Conservation (phyloP, 2,797 vertebrate species). For the Rhynchotus rufescens region DNA sequence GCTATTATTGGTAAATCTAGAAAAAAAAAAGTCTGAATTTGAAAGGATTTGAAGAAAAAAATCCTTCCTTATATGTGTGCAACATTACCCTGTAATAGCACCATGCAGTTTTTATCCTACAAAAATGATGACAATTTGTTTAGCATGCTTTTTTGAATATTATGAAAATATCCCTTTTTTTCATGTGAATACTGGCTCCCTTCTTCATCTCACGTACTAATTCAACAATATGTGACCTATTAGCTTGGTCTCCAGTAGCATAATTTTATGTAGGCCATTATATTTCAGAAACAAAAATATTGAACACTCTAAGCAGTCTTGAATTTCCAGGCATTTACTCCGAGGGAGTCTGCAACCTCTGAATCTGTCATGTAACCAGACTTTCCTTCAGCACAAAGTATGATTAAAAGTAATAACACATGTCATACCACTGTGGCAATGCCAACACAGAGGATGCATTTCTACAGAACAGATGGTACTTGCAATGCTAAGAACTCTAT, state of each 20-base stretch:
- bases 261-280: constrained; percentile 34
- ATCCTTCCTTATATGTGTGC: not conserved
- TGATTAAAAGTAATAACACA: constrained; percentile 77
- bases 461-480: constrained; percentile 79
- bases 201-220: not conserved
- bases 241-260: not conserved
- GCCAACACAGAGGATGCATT: constrained; percentile 77
- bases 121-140: not conserved
- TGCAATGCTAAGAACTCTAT: constrained; percentile 76
- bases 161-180: not conserved
- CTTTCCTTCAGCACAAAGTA: constrained; percentile 72
- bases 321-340: constrained; percentile 53
- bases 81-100: not conserved
- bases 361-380: constrained; percentile 73
- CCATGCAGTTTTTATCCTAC: not conserved
- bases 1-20: constrained; percentile 20
- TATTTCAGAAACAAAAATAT: constrained; percentile 46
- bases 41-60: not conserved
- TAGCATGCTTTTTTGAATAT: not conserved
- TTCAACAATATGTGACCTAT: not conserved
- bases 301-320: constrained; percentile 26
- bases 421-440: constrained; percentile 78
- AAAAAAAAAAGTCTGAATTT: not conserved
- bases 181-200: not conserved
- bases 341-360: constrained; percentile 64